Evolutionary conservation across 2,888 invertebrate genomes (phyloP).

Genomic region (Thysanoteuthis rhombus): DNA sequence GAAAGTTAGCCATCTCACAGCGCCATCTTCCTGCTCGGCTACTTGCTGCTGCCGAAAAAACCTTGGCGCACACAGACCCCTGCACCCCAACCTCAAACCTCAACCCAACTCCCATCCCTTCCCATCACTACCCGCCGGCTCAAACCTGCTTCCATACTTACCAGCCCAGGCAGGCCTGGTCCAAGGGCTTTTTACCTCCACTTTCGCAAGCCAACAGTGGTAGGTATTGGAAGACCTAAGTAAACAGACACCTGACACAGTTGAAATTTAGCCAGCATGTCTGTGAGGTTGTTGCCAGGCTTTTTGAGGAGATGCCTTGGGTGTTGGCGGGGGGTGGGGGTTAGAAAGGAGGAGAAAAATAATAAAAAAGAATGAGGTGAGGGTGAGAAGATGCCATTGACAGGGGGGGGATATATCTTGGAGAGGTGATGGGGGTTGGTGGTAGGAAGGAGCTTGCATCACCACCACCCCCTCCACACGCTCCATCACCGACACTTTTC

Average conservation of each 20-base stretch:
- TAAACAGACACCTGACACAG: conserved; percentile 12
- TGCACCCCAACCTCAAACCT: no score
- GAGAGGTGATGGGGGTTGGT: neutral
- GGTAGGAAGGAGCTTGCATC: neutral
- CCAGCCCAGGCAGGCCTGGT: no score
- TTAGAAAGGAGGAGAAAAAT: neutral
- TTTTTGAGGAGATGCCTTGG: neutral
- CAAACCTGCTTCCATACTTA: neutral
- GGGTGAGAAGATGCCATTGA: neutral
- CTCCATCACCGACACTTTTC: neutral
- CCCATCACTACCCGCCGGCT: no score
- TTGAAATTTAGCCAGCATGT: conserved; percentile 12
- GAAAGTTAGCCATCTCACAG: no score
- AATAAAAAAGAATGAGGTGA: neutral
- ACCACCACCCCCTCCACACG: neutral
- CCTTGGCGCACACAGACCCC: no score
- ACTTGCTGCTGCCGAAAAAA: no score
- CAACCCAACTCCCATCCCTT: no score
- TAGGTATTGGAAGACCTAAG: neutral
- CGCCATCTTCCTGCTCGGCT: no score
- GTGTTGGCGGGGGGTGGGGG: no score
- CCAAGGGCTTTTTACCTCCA: neutral
- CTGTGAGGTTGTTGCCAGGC: neutral
- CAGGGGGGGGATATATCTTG: neutral
- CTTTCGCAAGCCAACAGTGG: neutral